Percentiles rank a stretch among this genome's conserved stretches.
These are phyloP conservation scores for Sinocyclocheilus anshuiensis DNA, from an alignment of 2,113 vertebrate species.

Conservation along the genomic window DNA sequence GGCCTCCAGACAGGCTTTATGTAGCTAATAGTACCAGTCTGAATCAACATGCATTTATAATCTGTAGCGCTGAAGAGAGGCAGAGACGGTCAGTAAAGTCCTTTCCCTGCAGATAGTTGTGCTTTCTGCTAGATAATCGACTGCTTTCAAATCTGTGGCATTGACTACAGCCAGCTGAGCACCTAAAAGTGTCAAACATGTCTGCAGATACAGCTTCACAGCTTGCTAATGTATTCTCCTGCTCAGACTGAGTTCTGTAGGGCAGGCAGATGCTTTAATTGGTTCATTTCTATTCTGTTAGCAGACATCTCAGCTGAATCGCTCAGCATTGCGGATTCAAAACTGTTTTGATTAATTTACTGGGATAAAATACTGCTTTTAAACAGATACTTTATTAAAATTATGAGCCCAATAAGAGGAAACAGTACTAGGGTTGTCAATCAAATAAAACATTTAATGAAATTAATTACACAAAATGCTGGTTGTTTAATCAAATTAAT, in stretches of 20 bases:
- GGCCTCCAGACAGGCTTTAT: background rate
- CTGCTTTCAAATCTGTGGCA: slow-evolving; percentile 18
- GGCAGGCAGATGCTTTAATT: slow-evolving; percentile 44
- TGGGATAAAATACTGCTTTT: slow-evolving; percentile 12
- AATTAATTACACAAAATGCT: background rate
- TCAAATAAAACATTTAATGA: background rate
- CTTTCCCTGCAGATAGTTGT: background rate
- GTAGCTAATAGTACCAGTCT: background rate
- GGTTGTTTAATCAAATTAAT: background rate
- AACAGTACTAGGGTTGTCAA: background rate
- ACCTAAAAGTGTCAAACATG: slow-evolving; percentile 18
- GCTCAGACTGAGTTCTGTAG: slow-evolving; percentile 40
- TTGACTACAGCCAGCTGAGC: slow-evolving; percentile 38
- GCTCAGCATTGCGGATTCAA: slow-evolving; percentile 20
- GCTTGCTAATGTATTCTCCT: slow-evolving; percentile 50
- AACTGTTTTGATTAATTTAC: slow-evolving; percentile 12
- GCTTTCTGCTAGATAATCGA: slow-evolving; percentile 2
- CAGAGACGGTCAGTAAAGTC: background rate
- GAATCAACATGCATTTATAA: background rate
- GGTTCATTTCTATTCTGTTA: slow-evolving; percentile 57
- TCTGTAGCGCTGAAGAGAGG: background rate
- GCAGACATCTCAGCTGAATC: slow-evolving; percentile 38
- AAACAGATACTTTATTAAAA: background rate
- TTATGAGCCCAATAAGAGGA: background rate
- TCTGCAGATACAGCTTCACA: slow-evolving; percentile 8